phyloP scores from a whole-genome alignment of 2,113 vertebrate genomes.

The Amphilophus citrinellus region DNA sequence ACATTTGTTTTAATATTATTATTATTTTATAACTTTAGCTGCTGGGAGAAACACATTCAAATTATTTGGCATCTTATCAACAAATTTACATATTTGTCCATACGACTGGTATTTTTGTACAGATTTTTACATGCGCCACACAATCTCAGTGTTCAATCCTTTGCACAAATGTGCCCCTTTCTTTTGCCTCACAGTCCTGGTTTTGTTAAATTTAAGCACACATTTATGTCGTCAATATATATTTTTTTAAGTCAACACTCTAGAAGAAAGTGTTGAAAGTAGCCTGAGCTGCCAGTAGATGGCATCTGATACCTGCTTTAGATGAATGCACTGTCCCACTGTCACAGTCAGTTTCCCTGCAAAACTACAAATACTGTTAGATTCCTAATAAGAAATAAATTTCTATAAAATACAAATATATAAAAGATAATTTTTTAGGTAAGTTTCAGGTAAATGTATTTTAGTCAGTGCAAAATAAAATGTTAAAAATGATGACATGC shows the following conservation, averaged over 20 bases:
- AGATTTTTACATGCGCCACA: not conserved
- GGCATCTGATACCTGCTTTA: conserved; percentile 77
- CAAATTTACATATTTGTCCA: not conserved
- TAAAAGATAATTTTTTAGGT: not conserved
- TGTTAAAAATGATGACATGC: not conserved
- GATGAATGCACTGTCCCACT: not conserved
- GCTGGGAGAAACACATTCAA: not conserved
- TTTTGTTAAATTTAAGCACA: not conserved
- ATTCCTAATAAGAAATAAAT: conserved; percentile 17
- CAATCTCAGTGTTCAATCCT: fast-evolving
- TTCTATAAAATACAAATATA: not conserved
- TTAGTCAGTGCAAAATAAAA: not conserved
- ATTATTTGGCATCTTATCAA: not conserved
- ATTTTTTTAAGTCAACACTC: not conserved
- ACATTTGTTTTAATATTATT: no score
- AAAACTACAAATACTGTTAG: not conserved
- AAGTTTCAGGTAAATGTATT: not conserved
- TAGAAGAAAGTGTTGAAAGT: not conserved
- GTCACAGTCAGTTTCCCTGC: not conserved
- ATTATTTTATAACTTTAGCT: not conserved
- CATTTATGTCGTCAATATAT: not conserved
- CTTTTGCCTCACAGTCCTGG: not conserved
- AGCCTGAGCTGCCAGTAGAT: conserved; percentile 72
- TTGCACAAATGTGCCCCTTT: not conserved
- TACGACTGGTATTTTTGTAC: not conserved